Conservation (phyloP, 1,140 invertebrate species). For the Zaprionus africanus region DNA sequence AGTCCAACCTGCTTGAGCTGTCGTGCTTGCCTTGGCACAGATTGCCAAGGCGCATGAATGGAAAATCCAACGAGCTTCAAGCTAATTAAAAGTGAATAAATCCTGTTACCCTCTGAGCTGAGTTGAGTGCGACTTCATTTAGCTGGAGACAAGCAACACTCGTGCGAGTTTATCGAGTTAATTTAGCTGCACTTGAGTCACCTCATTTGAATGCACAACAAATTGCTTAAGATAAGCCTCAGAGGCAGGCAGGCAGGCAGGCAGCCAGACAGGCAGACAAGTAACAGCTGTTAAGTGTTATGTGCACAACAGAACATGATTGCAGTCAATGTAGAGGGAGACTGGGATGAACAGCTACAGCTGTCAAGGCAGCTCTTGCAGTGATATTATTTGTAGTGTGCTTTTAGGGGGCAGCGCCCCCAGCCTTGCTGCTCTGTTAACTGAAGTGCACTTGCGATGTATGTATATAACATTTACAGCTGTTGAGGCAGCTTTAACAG, state of each 20-base stretch:
- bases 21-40: background rate
- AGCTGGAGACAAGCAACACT: background rate
- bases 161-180: background rate
- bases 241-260: background rate
- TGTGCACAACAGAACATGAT: background rate
- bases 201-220: background rate
- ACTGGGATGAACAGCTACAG: background rate
- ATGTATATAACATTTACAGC: no score
- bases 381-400: no score
- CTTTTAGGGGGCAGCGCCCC: no score
- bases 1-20: background rate
- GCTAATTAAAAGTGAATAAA: conserved; percentile 9
- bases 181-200: background rate
- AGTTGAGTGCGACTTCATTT: background rate
- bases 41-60: background rate
- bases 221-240: background rate
- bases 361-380: background rate
- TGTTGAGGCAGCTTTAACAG: no score
- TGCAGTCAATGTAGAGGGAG: no score
- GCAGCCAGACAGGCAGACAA: background rate
- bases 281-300: background rate
- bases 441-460: no score
- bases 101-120: background rate
- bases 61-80: background rate
- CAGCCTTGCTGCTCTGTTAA: no score